Evolutionary conservation across 1,140 invertebrate genomes (phyloP), one percentile per base, ranked within the genome.

Genomic region (Orius insidiosus): DNA sequence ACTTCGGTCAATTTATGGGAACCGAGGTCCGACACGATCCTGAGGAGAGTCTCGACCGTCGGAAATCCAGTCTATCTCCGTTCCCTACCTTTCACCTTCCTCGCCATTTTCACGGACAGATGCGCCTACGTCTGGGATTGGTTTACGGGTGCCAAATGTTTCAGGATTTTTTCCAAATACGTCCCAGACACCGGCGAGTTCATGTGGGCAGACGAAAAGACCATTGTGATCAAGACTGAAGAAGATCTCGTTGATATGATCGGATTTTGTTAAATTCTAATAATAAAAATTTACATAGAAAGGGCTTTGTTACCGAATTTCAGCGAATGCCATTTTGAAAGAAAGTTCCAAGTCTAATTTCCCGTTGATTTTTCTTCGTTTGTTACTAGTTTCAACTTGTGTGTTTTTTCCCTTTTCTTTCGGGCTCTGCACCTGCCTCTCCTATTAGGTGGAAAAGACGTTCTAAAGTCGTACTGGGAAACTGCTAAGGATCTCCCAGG

Each of bases 1-100:
- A 43, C 49, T n/a, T 24, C 49, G 1, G 38, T 50, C 4, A 14
- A 15, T n/a, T n/a, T 50, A 1, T 50, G 49, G 49, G 43, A 50
- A 24, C 49, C 49, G 1, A 35, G 36, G n/a, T 43, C 41, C 2
- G 31, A 43, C 14, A 14, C 41, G 4, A 31, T 43, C 11, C 24
- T 43, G 5, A 24, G 41, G n/a, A 30, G n/a, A 43, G 41, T 43
- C 8, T 43, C 41, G 4, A 43, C 41, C 6, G 19, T 43, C 24
- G 41, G 41, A 9, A 32, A 43, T 31, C 41, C 41, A 2, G 24
- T 43, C 9, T 43, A 11, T n/a, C n/a, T 30, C 18, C 24, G 24
- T 10, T 30, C 6, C 41, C 14, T 43, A 6, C 18, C 41, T 24
- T 43, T 43, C 11, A 43, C 41, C 3, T 43, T 43, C 24, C n/a